Percentiles rank a stretch among this genome's conserved stretches.
Evolutionary conservation across 2,888 invertebrate species (phyloP).

Genomic region (Fragum sueziense): DNA sequence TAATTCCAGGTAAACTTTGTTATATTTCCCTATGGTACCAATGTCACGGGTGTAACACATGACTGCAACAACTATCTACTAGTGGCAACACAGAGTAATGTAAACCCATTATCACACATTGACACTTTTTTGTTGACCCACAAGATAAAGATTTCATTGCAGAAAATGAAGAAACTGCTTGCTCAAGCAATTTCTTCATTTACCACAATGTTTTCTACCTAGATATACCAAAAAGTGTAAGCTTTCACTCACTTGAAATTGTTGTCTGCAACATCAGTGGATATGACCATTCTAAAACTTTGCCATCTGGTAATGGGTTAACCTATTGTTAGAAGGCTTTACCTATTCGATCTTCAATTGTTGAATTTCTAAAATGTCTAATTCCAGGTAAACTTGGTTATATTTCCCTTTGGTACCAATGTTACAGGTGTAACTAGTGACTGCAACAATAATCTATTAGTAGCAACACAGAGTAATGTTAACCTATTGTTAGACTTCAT

Average conservation of each 20-base stretch:
- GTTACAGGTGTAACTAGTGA: constrained; percentile 24
- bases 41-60: constrained; percentile 5
- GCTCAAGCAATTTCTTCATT: no score
- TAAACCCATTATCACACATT: constrained; percentile 24
- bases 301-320: no score
- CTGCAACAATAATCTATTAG: background rate
- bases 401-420: constrained; percentile 11
- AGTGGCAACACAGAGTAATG: constrained; percentile 21
- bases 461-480: constrained; percentile 25
- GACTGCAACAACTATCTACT: background rate
- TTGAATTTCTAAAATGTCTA: no score
- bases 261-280: no score
- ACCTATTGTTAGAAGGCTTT: no score
- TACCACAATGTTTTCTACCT: no score
- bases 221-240: no score
- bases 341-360: no score
- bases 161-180: background rate
- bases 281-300: no score
- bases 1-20: constrained; percentile 45
- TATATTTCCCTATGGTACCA: constrained; percentile 11
- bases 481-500: constrained; percentile 23
- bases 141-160: no score
- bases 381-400: constrained; percentile 40
- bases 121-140: no score
- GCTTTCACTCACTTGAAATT: no score